These are phyloP conservation scores for Atrichornis clamosus DNA, from an alignment of 2,113 vertebrate genomes.

Conservation along the genomic window DNA sequence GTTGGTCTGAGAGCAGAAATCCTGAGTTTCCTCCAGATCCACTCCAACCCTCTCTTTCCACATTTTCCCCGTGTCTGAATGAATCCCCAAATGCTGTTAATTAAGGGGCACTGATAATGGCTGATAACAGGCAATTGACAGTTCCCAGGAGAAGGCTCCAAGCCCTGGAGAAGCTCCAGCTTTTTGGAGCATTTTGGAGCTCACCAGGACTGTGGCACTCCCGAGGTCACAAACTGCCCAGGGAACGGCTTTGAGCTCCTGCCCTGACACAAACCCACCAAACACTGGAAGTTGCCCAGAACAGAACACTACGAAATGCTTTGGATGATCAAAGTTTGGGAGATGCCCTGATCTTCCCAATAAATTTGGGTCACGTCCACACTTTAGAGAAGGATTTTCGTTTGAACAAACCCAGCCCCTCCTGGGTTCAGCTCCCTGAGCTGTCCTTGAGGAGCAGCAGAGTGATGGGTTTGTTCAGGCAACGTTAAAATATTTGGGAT, in stretches of 20 bases:
- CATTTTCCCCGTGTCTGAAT: accelerated
- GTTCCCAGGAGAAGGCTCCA: not conserved
- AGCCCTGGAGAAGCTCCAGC: not conserved
- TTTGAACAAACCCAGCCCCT: not conserved
- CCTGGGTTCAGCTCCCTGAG: not conserved
- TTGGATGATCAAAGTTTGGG: not conserved
- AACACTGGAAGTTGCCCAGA: not conserved
- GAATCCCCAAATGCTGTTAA: not conserved
- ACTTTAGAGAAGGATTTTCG: not conserved
- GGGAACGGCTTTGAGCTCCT: not conserved
- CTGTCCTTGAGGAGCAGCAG: not conserved
- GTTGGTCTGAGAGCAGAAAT: not conserved
- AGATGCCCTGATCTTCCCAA: not conserved
- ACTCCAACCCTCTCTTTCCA: not conserved
- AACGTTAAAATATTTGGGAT: not conserved
- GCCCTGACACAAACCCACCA: not conserved
- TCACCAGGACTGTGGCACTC: not conserved
- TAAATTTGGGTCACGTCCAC: not conserved
- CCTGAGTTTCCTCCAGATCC: not conserved
- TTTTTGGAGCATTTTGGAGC: not conserved
- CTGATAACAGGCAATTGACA: not conserved
- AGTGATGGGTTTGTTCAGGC: not conserved
- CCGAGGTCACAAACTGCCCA: not conserved
- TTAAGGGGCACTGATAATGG: not conserved
- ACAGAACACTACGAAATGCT: accelerated